phyloP scores from a whole-genome alignment of 2,113 vertebrate genomes.

The Hymenochirus boettgeri region DNA sequence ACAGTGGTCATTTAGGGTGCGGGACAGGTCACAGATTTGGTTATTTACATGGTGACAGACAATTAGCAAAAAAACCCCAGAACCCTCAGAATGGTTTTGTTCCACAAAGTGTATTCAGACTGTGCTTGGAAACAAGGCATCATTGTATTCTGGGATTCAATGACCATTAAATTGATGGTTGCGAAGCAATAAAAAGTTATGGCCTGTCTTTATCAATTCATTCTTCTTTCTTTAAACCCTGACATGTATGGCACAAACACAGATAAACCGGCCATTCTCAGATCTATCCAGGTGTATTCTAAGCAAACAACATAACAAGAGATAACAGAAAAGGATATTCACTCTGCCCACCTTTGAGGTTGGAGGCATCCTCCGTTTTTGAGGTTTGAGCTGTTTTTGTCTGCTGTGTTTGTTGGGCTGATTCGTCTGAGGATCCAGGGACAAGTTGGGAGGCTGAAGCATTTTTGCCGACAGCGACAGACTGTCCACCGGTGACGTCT shows the following conservation, averaged over 20 bases:
- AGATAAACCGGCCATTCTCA: too few relatives aligned
- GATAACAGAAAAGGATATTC: too few relatives aligned
- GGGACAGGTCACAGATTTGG: too few relatives aligned
- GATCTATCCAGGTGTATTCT: too few relatives aligned
- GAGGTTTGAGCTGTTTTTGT: slow-evolving; percentile 79
- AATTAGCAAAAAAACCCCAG: slow-evolving; percentile 7
- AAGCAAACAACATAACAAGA: too few relatives aligned
- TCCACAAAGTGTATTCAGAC: slow-evolving; percentile 31
- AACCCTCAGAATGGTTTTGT: slow-evolving; percentile 27
- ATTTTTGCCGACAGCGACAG: slow-evolving; percentile 66
- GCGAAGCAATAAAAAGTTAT: too few relatives aligned
- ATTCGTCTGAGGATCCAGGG: slow-evolving; percentile 59
- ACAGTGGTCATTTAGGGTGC: background rate
- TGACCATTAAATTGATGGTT: too few relatives aligned
- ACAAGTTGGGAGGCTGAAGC: slow-evolving; percentile 57
- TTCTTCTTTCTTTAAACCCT: too few relatives aligned
- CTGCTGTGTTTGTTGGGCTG: slow-evolving; percentile 61
- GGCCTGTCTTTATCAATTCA: too few relatives aligned
- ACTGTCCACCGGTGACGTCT: slow-evolving; percentile 55
- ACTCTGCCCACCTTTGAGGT: slow-evolving; percentile 80
- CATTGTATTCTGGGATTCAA: slow-evolving; percentile 29
- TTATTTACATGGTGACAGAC: background rate
- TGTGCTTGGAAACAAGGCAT: slow-evolving; percentile 11
- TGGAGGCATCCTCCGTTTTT: slow-evolving; percentile 76
- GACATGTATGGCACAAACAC: too few relatives aligned